phyloP scores from a whole-genome alignment of 2,888 invertebrate species.

The Mythimna ferrago region DNA sequence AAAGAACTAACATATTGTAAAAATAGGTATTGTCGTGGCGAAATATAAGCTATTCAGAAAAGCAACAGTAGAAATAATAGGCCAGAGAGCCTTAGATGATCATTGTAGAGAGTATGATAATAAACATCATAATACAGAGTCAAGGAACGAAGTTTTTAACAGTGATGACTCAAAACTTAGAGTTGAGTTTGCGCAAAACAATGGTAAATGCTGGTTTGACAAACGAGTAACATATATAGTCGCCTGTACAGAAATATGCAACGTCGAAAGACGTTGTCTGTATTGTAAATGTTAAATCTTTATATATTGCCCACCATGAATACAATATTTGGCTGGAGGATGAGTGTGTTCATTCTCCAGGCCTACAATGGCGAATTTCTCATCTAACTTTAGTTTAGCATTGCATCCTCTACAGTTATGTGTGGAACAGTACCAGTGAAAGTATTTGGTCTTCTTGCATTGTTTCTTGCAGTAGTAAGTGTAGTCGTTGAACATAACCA shows the following conservation, averaged over 20 bases:
- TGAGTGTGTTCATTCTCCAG: constrained; percentile 78
- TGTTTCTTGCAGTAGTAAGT: constrained; percentile 85
- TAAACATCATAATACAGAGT: background rate
- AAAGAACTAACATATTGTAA: background rate
- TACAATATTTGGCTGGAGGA: constrained; percentile 80
- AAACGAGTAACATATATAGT: constrained; percentile 6
- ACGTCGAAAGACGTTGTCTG: constrained; percentile 16
- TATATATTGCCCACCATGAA: constrained; percentile 79
- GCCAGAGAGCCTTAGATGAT: background rate
- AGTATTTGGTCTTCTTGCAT: constrained; percentile 78
- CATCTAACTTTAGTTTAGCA: constrained; percentile 79
- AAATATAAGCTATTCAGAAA: constrained; percentile 4
- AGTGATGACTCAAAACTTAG: too few relatives aligned
- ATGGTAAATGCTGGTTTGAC: background rate
- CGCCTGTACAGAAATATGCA: background rate
- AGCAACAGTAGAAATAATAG: background rate
- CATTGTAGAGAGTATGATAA: background rate
- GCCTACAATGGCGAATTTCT: constrained; percentile 76
- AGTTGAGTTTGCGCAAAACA: constrained; percentile 3
- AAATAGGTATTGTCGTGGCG: background rate
- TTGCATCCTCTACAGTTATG: constrained; percentile 85
- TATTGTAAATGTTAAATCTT: constrained; percentile 66
- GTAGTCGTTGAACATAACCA: constrained; percentile 82
- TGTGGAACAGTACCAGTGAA: constrained; percentile 85
- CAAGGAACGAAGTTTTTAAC: background rate